phyloP scores from a whole-genome alignment of 2,888 invertebrate genomes.

The Chymomyza amoena region DNA sequence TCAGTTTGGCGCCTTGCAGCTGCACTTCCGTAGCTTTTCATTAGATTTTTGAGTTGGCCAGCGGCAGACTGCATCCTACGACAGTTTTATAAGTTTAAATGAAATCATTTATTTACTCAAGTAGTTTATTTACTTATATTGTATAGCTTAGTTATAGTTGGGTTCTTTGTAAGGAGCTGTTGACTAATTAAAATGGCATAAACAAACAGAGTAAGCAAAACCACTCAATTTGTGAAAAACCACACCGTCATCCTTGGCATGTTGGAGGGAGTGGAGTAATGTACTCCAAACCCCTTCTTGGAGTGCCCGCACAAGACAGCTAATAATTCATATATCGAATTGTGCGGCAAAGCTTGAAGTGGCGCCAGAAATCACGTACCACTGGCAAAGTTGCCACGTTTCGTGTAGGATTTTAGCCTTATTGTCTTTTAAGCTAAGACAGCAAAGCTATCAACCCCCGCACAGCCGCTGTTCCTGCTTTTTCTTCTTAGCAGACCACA shows the following conservation, averaged over 20 bases:
- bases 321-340: slow-evolving; percentile 56
- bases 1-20: slow-evolving; percentile 14
- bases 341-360: slow-evolving; percentile 58
- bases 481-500: slow-evolving; percentile 49
- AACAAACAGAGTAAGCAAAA: slow-evolving; percentile 45
- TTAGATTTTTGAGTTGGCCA: slow-evolving; percentile 44
- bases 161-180: slow-evolving; percentile 26
- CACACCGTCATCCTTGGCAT: slow-evolving; percentile 37
- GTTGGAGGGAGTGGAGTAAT: not conserved
- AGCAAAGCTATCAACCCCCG: slow-evolving; percentile 14
- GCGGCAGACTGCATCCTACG: not conserved
- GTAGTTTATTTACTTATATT: slow-evolving; percentile 4
- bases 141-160: not conserved
- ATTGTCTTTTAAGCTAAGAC: slow-evolving; percentile 62
- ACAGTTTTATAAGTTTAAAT: slow-evolving; percentile 29
- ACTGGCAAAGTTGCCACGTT: slow-evolving; percentile 62
- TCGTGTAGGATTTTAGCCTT: slow-evolving; percentile 58
- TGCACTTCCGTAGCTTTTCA: slow-evolving; percentile 44
- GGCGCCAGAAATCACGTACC: slow-evolving; percentile 74
- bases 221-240: slow-evolving; percentile 40
- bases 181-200: slow-evolving; percentile 62
- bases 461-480: not conserved
- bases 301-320: slow-evolving; percentile 20
- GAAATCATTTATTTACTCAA: slow-evolving; percentile 34
- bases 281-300: not conserved